These are phyloP conservation scores for Caenorhabditis brenneri DNA, from an alignment of 1,140 invertebrate species.

Conservation along the genomic window DNA sequence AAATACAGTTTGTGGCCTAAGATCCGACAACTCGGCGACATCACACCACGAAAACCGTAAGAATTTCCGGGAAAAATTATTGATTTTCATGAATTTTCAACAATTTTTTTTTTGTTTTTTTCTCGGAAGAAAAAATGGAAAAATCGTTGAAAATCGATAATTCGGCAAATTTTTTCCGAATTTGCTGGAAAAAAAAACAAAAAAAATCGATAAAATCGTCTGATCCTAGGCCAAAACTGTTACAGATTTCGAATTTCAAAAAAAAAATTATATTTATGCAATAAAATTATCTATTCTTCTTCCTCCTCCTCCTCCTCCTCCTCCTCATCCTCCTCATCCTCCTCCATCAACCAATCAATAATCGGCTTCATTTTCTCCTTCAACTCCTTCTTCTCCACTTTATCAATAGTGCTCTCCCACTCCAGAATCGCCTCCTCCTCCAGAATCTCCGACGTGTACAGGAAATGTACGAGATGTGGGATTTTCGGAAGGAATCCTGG, in stretches of 20 bases:
- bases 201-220: no score
- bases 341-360: constrained; percentile 30
- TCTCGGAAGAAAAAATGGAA: no score
- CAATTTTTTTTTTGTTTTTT: no score
- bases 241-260: neutral
- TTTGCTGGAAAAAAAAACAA: neutral
- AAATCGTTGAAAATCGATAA: no score
- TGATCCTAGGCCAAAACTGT: no score
- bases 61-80: no score
- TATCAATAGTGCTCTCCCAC: neutral
- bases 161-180: no score
- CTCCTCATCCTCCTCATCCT: neutral
- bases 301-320: neutral
- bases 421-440: constrained; percentile 1
- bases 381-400: neutral
- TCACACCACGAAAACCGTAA: no score
- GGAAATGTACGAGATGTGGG: neutral
- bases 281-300: neutral
- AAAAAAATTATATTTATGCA: neutral
- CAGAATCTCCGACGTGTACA: neutral
- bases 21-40: no score
- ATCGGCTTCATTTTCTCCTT: constrained; percentile 9
- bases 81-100: no score
- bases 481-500: neutral
- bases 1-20: no score